Evolutionary conservation across 2,888 invertebrate species (phyloP).

Genomic region (Meliscaeva auricollis): DNA sequence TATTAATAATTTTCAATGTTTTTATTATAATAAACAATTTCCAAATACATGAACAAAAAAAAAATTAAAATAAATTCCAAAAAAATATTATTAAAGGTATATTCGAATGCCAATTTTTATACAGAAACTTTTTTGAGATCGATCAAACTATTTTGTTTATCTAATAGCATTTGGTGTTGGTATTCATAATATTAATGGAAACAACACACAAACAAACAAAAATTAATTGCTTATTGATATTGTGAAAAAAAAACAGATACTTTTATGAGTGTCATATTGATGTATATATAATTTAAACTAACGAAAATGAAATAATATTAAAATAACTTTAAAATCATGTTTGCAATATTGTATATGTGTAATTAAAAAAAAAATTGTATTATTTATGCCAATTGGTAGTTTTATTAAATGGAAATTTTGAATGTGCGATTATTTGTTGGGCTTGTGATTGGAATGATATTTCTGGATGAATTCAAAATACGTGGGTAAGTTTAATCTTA

Average conservation of each 20-base stretch:
- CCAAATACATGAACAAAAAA: slow-evolving; percentile 24
- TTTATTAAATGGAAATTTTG: slow-evolving; percentile 16
- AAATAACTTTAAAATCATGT: slow-evolving; percentile 71
- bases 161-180: slow-evolving; percentile 53
- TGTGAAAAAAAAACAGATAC: slow-evolving; percentile 71
- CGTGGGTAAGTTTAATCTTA: too few relatives aligned
- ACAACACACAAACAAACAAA: slow-evolving; percentile 56
- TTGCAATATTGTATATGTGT: slow-evolving; percentile 81
- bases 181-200: slow-evolving; percentile 54
- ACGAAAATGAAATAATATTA: slow-evolving; percentile 64
- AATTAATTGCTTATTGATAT: slow-evolving; percentile 74
- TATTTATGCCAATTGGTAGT: slow-evolving; percentile 66
- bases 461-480: too few relatives aligned
- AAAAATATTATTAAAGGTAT: slow-evolving; percentile 20
- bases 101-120: slow-evolving; percentile 61
- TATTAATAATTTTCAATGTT: slow-evolving; percentile 40
- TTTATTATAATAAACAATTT: slow-evolving; percentile 37
- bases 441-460: neutral
- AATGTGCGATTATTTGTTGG: neutral
- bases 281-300: slow-evolving; percentile 78
- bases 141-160: slow-evolving; percentile 62
- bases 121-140: slow-evolving; percentile 44
- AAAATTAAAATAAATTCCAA: slow-evolving; percentile 7
- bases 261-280: slow-evolving; percentile 77
- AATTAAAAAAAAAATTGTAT: slow-evolving; percentile 77